A percentile compares a stretch with the other conserved stretches of the same genome.
Evolutionary conservation across 2,797 vertebrate genomes (phyloP).

Genomic region (Myotis vivesi): DNA sequence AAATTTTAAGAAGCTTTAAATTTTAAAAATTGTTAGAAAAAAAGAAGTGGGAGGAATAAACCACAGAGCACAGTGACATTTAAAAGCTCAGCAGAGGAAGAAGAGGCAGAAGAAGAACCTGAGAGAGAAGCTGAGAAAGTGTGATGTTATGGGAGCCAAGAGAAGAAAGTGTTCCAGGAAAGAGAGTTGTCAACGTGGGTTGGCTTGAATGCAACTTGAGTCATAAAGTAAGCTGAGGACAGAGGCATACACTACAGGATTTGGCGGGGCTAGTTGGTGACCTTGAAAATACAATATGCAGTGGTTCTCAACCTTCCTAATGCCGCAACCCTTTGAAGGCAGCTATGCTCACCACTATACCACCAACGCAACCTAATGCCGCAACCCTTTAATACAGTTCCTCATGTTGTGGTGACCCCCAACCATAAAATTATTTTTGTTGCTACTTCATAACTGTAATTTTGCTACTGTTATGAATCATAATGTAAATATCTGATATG

Average conservation of each 20-base stretch:
- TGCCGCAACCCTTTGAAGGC: too few relatives aligned
- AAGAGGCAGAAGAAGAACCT: conserved; percentile 36
- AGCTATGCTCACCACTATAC: too few relatives aligned
- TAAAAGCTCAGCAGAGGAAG: conserved; percentile 56
- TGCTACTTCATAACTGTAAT: too few relatives aligned
- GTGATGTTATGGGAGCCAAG: conserved; percentile 40
- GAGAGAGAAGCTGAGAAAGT: conserved; percentile 13
- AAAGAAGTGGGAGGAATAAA: conserved; percentile 51
- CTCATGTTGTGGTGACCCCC: too few relatives aligned
- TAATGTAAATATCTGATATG: too few relatives aligned
- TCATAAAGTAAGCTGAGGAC: neutral
- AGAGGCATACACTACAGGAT: neutral
- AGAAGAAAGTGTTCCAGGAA: neutral
- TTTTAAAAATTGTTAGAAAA: conserved; percentile 26
- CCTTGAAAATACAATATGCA: neutral
- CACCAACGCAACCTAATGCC: too few relatives aligned
- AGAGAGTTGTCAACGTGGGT: neutral
- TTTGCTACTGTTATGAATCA: too few relatives aligned
- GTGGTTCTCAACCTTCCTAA: too few relatives aligned
- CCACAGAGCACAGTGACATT: conserved; percentile 64
- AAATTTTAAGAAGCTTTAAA: conserved; percentile 46
- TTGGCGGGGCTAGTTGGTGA: neutral
- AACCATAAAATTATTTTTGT: too few relatives aligned
- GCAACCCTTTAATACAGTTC: too few relatives aligned
- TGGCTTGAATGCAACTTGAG: neutral